phyloP scores from a whole-genome alignment of 1,140 invertebrate genomes.

The Anagrus nilaparvatae region DNA sequence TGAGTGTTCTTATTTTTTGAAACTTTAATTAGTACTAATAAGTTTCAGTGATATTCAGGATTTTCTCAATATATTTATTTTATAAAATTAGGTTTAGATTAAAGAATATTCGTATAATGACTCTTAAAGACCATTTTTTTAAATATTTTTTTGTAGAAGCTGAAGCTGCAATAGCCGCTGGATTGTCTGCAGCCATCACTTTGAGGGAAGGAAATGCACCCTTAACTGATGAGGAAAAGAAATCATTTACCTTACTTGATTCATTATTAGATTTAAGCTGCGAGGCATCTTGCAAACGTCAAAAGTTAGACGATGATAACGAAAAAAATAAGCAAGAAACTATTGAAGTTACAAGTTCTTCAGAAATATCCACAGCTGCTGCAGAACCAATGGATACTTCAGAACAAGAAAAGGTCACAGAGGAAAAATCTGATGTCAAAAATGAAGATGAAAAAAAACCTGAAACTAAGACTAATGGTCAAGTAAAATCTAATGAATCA shows the following conservation, averaged over 20 bases:
- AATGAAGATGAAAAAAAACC: constrained; percentile 12
- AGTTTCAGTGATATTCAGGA: too few species aligned
- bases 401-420: constrained; percentile 25
- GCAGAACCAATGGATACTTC: constrained; percentile 31
- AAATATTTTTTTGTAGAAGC: constrained; percentile 55
- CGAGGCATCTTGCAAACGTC: constrained; percentile 35
- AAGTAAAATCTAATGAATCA: constrained; percentile 11
- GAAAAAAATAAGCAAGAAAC: constrained; percentile 19
- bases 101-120: too few species aligned
- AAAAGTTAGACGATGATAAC: constrained; percentile 31
- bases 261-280: constrained; percentile 46
- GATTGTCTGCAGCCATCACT: constrained; percentile 56
- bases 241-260: constrained; percentile 48
- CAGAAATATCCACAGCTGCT: constrained; percentile 1
- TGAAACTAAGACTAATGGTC: constrained; percentile 4
- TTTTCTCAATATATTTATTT: too few species aligned
- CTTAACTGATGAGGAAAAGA: constrained; percentile 49
- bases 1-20: too few species aligned
- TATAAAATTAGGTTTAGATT: too few species aligned
- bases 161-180: constrained; percentile 64
- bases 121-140: too few species aligned
- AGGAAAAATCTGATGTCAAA: constrained; percentile 16
- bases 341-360: too few species aligned
- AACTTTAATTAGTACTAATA: too few species aligned
- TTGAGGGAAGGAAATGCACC: constrained; percentile 66